phyloP scores from a whole-genome alignment of 2,888 invertebrate genomes.

The Acleris sparsana region DNA sequence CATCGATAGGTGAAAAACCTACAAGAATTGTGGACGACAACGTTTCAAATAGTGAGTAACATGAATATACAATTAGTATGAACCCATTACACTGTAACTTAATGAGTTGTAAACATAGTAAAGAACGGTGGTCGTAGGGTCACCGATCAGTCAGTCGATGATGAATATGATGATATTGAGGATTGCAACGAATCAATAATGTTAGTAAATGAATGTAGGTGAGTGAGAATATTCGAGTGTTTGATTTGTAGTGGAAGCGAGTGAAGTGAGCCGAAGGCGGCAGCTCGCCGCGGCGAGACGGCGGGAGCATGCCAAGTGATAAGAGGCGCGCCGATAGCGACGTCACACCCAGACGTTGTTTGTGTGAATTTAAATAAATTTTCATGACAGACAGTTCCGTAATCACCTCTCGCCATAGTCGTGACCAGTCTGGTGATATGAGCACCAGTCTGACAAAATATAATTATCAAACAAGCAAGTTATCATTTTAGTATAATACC shows the following conservation, averaged over 20 bases:
- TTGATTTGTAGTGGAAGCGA: slow-evolving; percentile 61
- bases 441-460: slow-evolving; percentile 37
- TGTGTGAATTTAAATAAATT: slow-evolving; percentile 84
- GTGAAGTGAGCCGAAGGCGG: slow-evolving; percentile 64
- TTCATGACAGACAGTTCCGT: slow-evolving; percentile 84
- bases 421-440: slow-evolving; percentile 70
- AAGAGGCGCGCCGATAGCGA: slow-evolving; percentile 83
- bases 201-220: slow-evolving; percentile 47
- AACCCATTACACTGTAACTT: neutral
- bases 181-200: slow-evolving; percentile 35
- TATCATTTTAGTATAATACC: slow-evolving; percentile 12
- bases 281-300: slow-evolving; percentile 63
- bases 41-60: slow-evolving; percentile 78
- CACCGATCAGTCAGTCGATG: slow-evolving; percentile 6
- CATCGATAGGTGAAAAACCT: slow-evolving; percentile 74
- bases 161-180: slow-evolving; percentile 13
- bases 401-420: slow-evolving; percentile 78
- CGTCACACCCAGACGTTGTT: slow-evolving; percentile 84
- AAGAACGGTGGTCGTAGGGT: slow-evolving; percentile 6
- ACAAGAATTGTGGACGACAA: slow-evolving; percentile 78
- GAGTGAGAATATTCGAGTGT: slow-evolving; percentile 47
- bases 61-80: slow-evolving; percentile 20
- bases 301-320: slow-evolving; percentile 83
- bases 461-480: slow-evolving; percentile 31
- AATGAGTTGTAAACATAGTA: slow-evolving; percentile 20